Base-by-base conservation (phyloP, 2,113 vertebrate genomes). In the Brachypodius melanocephalos region DNA sequence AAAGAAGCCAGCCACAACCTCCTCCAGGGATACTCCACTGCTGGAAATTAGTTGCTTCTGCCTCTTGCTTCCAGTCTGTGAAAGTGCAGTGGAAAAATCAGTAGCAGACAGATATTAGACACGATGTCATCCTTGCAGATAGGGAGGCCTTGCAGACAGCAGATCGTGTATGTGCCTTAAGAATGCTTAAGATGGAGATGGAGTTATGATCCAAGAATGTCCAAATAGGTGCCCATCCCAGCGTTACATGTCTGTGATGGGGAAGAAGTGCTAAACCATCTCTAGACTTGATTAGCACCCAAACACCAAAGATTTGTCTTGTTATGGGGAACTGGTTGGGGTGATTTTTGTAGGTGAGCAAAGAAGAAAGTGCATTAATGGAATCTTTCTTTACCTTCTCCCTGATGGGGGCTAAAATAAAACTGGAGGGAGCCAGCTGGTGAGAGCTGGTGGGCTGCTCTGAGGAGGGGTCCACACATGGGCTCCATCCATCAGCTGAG, bases 41-140 rank as follows among this genome's bases (percentile, higher is more conserved):
- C 40, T 67, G 26, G 55, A 91, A 80, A 24, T 62, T 16, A 22
- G 43, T 77, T 84, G 24, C 45, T 77, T 46, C 24, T 61, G 68
- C 36, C 62, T 73, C 65, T 77, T 11, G 0, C 45, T 85, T 86
- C 54, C 40, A 40, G 36, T 55, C 46, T 1, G 5, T 26, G 91
- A 79, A 83, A 76, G 59, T 1, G 15, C 13, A 52, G 43, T 55
- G 79, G 65, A 93, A 95, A 75, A 85, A 74, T 82, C 90, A 57
- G 55, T 49, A 91, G 68, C 57, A 89, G 87, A 89, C 74, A 38
- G 84, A 31, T 88, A 85, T 95, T 68, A 97, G 96, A 95, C 88
- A 82, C 51, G 12, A 96, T 96, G 82, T 95, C 90, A 93, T 93
- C 82, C 87, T 87, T 77, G 55, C 40, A 95, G 89, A 96, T 93